A percentile compares a stretch with the other conserved stretches of the same genome.
phyloP scores from a whole-genome alignment of 2,797 vertebrate genomes.

The Mergus octosetaceus region DNA sequence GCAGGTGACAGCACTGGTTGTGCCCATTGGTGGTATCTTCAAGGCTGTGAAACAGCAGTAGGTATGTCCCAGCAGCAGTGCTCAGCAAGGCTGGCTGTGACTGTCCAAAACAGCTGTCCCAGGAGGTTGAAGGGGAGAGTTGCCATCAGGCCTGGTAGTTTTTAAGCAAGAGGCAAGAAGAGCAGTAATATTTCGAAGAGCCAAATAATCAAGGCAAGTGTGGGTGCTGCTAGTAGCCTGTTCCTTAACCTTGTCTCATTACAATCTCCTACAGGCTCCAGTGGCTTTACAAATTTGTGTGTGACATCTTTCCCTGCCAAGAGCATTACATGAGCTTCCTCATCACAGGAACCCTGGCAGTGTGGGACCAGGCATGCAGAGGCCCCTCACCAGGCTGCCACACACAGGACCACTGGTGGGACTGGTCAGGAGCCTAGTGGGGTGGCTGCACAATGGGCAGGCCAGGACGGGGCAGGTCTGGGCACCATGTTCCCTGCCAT shows the following conservation, averaged over 20 bases:
- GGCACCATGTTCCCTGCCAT: neutral
- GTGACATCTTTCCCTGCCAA: neutral
- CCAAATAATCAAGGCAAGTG: neutral
- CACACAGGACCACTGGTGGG: neutral
- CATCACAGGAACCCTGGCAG: fast-evolving
- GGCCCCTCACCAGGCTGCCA: neutral
- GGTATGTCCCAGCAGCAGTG: fast-evolving
- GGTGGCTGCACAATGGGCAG: neutral
- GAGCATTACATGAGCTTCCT: neutral
- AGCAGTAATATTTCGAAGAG: neutral
- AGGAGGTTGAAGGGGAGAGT: neutral
- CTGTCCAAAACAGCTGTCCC: neutral
- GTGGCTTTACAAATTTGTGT: neutral
- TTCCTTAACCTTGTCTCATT: neutral
- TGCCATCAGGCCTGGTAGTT: neutral
- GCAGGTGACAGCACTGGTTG: neutral
- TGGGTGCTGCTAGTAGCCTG: neutral
- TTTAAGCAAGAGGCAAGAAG: neutral
- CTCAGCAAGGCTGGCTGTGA: neutral
- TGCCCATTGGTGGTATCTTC: neutral
- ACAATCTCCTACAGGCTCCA: neutral
- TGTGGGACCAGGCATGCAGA: neutral
- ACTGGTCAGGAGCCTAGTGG: fast-evolving
- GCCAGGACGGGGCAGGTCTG: neutral
- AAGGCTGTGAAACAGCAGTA: neutral